Evolutionary conservation across 2,888 invertebrate species (phyloP).

Genomic region (Gnatocerus cornutus): DNA sequence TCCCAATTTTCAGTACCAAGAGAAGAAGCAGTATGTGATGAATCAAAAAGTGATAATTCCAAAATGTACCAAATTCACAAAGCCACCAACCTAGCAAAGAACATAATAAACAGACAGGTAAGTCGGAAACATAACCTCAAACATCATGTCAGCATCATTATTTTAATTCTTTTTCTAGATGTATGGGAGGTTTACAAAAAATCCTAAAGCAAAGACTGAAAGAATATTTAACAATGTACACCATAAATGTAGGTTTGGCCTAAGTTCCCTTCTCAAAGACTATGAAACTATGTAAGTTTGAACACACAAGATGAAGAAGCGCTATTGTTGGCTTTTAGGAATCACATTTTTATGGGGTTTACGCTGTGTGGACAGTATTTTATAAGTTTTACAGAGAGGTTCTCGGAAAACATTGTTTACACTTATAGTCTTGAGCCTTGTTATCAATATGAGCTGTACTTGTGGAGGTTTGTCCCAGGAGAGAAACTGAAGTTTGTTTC

Average conservation of each 20-base stretch:
- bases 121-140: constrained; percentile 60
- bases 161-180: constrained; percentile 61
- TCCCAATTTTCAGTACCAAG: constrained; percentile 59
- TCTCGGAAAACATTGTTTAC: constrained; percentile 55
- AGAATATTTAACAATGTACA: constrained; percentile 67
- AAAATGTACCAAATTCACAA: constrained; percentile 49
- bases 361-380: constrained; percentile 96
- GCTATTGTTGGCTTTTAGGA: constrained; percentile 73
- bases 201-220: constrained; percentile 69
- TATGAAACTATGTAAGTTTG: constrained; percentile 63
- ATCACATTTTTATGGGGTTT: constrained; percentile 95
- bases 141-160: constrained; percentile 48
- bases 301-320: not conserved
- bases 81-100: constrained; percentile 58
- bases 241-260: constrained; percentile 65
- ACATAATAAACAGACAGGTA: constrained; percentile 64
- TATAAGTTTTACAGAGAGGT: constrained; percentile 82
- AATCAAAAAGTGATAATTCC: constrained; percentile 51
- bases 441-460: constrained; percentile 68
- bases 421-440: constrained; percentile 57
- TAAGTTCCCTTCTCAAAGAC: constrained; percentile 60
- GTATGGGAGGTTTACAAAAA: constrained; percentile 67
- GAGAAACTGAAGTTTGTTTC: constrained; percentile 65
- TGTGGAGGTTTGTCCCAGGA: constrained; percentile 70
- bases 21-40: constrained; percentile 48